phyloP scores from a whole-genome alignment of 2,888 invertebrate species.

The Bellardia pandia region DNA sequence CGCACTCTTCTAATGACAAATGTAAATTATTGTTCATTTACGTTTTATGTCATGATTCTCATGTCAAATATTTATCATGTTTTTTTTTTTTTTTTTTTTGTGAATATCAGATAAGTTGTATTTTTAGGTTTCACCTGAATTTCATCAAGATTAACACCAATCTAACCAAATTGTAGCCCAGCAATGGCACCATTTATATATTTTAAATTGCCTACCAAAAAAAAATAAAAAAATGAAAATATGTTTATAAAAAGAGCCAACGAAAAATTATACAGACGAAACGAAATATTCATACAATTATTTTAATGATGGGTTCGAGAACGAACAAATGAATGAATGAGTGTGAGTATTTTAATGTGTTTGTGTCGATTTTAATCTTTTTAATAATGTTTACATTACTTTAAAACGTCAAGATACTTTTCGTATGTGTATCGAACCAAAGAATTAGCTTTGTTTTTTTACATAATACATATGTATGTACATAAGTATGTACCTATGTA shows the following conservation, averaged over 20 bases:
- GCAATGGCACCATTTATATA: conserved; percentile 43
- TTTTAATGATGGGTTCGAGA: conserved; percentile 65
- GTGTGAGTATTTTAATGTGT: conserved; percentile 12
- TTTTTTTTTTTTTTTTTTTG: conserved; percentile 33
- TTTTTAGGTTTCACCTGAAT: conserved; percentile 73
- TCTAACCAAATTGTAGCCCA: conserved; percentile 53
- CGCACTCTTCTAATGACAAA: conserved; percentile 42
- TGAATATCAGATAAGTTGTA: conserved; percentile 64
- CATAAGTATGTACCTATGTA: too few species aligned
- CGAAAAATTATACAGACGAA: conserved; percentile 31
- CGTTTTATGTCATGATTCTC: conserved; percentile 50
- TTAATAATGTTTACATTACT: conserved; percentile 57
- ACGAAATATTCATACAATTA: conserved; percentile 63
- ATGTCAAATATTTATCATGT: conserved; percentile 42
- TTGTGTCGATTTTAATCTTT: conserved; percentile 61
- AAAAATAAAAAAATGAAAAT: neutral
- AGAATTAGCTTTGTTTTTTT: conserved; percentile 2
- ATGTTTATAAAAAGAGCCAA: conserved; percentile 15
- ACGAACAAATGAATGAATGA: conserved; percentile 23
- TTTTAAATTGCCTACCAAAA: conserved; percentile 37
- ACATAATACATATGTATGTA: too few species aligned
- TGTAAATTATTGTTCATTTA: conserved; percentile 59
- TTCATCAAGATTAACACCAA: conserved; percentile 74
- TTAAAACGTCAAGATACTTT: conserved; percentile 53
- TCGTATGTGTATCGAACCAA: conserved; percentile 47